Evolutionary conservation across 2,888 invertebrate genomes (phyloP), one percentile per base, ranked within the genome.

Genomic region (Chironomus riparius): DNA sequence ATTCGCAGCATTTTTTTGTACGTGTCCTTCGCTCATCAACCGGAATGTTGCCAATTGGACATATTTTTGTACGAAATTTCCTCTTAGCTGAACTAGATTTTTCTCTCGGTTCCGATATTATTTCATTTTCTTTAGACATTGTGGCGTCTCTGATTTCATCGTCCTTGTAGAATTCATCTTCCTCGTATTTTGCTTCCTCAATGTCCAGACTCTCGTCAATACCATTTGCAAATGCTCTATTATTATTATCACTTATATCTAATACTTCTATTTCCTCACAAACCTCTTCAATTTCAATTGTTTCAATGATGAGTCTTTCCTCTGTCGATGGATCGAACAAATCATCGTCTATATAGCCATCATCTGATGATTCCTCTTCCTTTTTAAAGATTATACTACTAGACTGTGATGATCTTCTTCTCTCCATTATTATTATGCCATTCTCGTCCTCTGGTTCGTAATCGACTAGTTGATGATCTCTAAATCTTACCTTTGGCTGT

Each of bases 371-470:
- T 15, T 74, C 74, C 2, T 74, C 74, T 21, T n/a, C 62, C 10
- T 28, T 38, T 24, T 56, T 50, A n/a, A 15, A 28, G n/a, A 3
- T 38, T 38, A 38, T 38, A 38, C 18, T 68, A 47, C 47, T 70
- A 6, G 24, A 22, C 5, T 47, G 18, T 38, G 72, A 73, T n/a
- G 38, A 38, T 38, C 38, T 38, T 2, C 38, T 15, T 10, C 28
- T 65, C 13, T 74, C 74, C 74, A 74, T 74, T 10, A 74, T 13
- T 47, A 65, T 62, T 24, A 21, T 24, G 18, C 21, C 65, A 47
- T 15, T 22, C 4, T 71, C 73, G n/a, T 74, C 76, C 48, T 69
- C 76, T 28, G 76, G 76, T 18, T 76, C 76, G 22, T 48, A 76
- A 21, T 76, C 76, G n/a, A 69, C 76, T 47, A 73, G 21, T 13